Evolutionary conservation across 2,113 vertebrate species (phyloP).

Genomic region (Irena cyanogastra): DNA sequence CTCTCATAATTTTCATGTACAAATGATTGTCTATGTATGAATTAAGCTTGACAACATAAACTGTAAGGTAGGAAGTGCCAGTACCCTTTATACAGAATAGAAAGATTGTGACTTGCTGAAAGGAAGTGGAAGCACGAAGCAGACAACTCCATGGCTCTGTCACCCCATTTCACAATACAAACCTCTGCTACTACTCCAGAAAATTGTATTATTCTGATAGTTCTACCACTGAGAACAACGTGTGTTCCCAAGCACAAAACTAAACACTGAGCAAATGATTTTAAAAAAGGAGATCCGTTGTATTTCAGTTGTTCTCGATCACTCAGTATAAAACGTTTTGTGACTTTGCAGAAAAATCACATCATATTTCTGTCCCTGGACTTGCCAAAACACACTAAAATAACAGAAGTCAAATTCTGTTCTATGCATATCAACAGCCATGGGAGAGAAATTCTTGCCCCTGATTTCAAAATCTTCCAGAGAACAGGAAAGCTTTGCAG

Average conservation of each 20-base stretch:
- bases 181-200: background rate
- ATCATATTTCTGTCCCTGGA: background rate
- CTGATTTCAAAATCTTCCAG: background rate
- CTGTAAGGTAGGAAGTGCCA: background rate
- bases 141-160: background rate
- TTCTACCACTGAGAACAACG: background rate
- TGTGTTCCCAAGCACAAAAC: background rate
- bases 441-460: background rate
- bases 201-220: background rate
- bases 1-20: background rate
- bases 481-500: background rate
- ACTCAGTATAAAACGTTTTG: background rate
- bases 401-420: background rate
- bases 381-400: background rate
- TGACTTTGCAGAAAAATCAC: background rate
- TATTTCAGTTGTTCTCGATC: background rate
- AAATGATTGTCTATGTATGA: background rate
- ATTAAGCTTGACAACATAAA: background rate
- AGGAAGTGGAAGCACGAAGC: background rate
- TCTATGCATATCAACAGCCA: background rate
- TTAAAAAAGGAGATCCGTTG: background rate
- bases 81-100: background rate
- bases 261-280: background rate
- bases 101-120: background rate
- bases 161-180: background rate